phyloP scores from a whole-genome alignment of 2,888 invertebrate genomes.

The Melinaea menophilus region DNA sequence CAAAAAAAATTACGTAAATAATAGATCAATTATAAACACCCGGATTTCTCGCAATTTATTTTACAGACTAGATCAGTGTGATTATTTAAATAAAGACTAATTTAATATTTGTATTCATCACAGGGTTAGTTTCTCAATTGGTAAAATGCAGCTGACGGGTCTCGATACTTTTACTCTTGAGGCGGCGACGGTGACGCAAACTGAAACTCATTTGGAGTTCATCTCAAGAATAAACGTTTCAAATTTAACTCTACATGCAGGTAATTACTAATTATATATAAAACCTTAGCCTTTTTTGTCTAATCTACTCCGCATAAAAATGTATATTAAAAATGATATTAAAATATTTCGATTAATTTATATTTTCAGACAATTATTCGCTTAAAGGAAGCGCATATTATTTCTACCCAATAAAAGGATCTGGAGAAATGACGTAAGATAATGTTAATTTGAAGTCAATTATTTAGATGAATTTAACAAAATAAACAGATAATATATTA shows the following conservation, averaged over 20 bases:
- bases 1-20: too few relatives aligned
- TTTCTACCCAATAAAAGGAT: conserved; percentile 43
- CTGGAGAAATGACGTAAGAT: conserved; percentile 48
- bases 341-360: conserved; percentile 8
- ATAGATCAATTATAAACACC: too few relatives aligned
- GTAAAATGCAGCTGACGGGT: conserved; percentile 41
- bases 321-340: not conserved
- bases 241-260: conserved; percentile 37
- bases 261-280: conserved; percentile 28
- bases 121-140: conserved; percentile 42
- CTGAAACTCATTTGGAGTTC: conserved; percentile 33
- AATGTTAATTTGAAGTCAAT: not conserved
- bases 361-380: conserved; percentile 43
- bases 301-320: too few relatives aligned
- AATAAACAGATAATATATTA: not conserved
- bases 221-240: conserved; percentile 38
- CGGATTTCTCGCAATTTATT: not conserved
- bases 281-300: too few relatives aligned
- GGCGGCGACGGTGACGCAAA: conserved; percentile 32
- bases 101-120: conserved; percentile 11
- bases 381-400: conserved; percentile 45
- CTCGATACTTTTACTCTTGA: conserved; percentile 41
- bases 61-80: not conserved
- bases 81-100: too few relatives aligned
- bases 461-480: not conserved